Base-by-base conservation (phyloP, 2,888 invertebrate species). In the Drosophila phalerata region DNA sequence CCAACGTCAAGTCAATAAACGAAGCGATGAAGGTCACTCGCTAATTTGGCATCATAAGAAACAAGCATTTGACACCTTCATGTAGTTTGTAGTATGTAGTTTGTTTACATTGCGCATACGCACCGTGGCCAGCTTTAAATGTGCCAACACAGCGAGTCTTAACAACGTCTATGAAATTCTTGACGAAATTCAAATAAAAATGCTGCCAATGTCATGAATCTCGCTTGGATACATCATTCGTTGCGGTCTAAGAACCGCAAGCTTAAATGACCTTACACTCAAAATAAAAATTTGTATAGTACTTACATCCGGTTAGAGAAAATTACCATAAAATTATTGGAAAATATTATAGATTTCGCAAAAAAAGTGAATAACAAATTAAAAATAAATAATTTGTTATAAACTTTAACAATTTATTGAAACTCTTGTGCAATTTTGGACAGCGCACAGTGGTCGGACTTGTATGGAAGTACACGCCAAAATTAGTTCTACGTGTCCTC, bases 31-130 rank as follows among this genome's bases (percentile, higher is more conserved):
- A 76, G 65, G 71, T 58, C 66, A 51, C 11, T 28, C 11, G 38
- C 38, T 30, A 58, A 49, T 45, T 56, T 47, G 40, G 57, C 57
- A 47, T 47, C 57, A 47, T 47, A 22, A 22, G 37, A 37, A 34
- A 28, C 19, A 28, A 25, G n/a, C 63, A 63, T 60, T 79, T 68
- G 47, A 56, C 72, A 64, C 45, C 53, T 60, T 38, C 42, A n/a
- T 47, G 61, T 43, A 9, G 30, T 47, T 60, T 83, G 53, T 69
- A 22, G 37, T n/a, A 3, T 47, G 61, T 43, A 10, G 30, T 47
- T 60, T 85, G 53, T 69, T 62, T 58, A 58, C 73, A 71, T 76
- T 76, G 72, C 71, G 68, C 68, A 76, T 76, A 76, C 76, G 77
- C 71, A 38, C 13, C 58, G 37, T 71, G 9, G 53, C 19, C 34